Conservation (phyloP, 2,888 invertebrate species). For the Globia sparganii region DNA sequence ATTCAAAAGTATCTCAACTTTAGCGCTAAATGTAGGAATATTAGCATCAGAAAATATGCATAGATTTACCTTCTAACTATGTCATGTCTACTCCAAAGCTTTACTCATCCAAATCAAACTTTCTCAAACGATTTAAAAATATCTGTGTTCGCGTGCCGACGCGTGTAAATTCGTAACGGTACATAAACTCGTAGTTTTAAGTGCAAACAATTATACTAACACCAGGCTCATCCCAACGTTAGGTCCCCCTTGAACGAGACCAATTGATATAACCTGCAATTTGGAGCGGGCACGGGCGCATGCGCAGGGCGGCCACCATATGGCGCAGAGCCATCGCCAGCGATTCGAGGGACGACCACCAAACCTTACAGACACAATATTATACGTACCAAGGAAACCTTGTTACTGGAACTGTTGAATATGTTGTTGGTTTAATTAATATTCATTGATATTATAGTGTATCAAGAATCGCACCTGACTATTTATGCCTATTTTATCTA, state of each 20-base stretch:
- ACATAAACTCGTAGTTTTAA: constrained; percentile 61
- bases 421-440: too few relatives aligned
- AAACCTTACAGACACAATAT: constrained; percentile 70
- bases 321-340: constrained; percentile 80
- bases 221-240: constrained; percentile 71
- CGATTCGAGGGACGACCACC: constrained; percentile 75
- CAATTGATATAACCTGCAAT: constrained; percentile 88
- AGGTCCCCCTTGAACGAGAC: constrained; percentile 80
- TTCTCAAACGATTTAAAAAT: not conserved
- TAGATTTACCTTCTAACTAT: constrained; percentile 3
- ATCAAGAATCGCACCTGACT: not conserved
- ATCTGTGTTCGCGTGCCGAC: constrained; percentile 38
- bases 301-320: constrained; percentile 85
- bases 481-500: not conserved
- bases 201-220: constrained; percentile 68
- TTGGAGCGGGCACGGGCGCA: constrained; percentile 80
- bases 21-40: not conserved
- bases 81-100: not conserved
- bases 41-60: not conserved
- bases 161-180: constrained; percentile 65
- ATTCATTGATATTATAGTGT: constrained; percentile 6
- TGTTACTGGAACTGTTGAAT: constrained; percentile 50
- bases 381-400: constrained; percentile 61
- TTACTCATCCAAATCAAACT: constrained; percentile 9
- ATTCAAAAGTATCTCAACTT: not conserved